These are phyloP conservation scores for Phalacrocorax aristotelis DNA, from an alignment of 2,113 vertebrate species.

Conservation along the genomic window DNA sequence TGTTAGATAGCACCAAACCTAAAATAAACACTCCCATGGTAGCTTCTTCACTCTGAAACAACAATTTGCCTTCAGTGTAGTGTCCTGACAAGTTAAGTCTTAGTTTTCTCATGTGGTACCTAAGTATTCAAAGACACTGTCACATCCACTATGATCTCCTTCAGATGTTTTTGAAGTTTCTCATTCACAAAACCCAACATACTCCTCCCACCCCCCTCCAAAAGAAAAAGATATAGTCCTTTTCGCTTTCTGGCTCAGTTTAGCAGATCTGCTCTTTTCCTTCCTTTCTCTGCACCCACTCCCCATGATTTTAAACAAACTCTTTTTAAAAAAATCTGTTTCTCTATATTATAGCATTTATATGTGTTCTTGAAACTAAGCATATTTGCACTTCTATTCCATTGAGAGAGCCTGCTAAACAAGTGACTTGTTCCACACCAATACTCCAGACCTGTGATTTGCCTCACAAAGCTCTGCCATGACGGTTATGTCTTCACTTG, in stretches of 20 bases:
- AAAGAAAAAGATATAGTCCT: neutral
- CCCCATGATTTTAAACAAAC: neutral
- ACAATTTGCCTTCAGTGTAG: neutral
- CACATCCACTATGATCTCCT: neutral
- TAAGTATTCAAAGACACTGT: neutral
- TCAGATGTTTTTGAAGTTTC: neutral
- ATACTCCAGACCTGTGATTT: neutral
- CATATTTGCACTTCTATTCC: neutral
- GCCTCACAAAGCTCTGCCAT: neutral
- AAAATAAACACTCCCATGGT: neutral
- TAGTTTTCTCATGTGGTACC: neutral
- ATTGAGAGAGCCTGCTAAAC: neutral
- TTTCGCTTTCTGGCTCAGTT: neutral
- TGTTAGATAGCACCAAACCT: neutral
- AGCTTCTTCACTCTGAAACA: neutral
- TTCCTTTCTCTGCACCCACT: neutral
- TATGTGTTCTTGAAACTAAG: neutral
- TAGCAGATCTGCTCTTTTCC: neutral
- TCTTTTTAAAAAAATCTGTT: neutral
- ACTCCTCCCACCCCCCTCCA: too few species aligned
- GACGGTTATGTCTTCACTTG: neutral
- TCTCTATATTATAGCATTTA: neutral
- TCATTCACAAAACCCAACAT: neutral
- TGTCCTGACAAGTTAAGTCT: neutral
- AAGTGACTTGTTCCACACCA: neutral